These are phyloP conservation scores for Steinernema feltiae DNA, from an alignment of 1,140 invertebrate species.

Conservation along the genomic window DNA sequence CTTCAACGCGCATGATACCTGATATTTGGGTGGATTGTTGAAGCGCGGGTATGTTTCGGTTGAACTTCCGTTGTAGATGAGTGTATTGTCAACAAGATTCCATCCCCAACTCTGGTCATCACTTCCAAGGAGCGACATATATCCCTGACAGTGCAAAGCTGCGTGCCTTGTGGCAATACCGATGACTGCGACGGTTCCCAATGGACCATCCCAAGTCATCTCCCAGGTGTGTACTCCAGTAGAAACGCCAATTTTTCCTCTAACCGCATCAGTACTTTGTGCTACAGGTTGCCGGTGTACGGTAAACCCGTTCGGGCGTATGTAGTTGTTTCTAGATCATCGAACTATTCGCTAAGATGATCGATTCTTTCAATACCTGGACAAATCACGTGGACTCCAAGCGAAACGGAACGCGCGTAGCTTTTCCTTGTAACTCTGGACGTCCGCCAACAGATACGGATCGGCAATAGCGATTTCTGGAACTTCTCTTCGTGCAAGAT, in stretches of 20 bases:
- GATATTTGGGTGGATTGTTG: conserved; percentile 95
- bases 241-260: conserved; percentile 68
- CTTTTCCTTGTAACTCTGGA: conserved; percentile 86
- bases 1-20: conserved; percentile 64
- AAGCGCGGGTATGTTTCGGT: conserved; percentile 88
- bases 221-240: conserved; percentile 94
- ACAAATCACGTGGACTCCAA: conserved; percentile 86
- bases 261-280: conserved; percentile 90
- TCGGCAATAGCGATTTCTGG: conserved; percentile 78
- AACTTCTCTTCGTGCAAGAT: conserved; percentile 78
- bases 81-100: conserved; percentile 95
- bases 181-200: conserved; percentile 88
- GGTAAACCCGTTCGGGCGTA: conserved; percentile 93
- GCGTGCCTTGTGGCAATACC: conserved; percentile 82
- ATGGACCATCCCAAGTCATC: conserved; percentile 94
- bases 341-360: neutral
- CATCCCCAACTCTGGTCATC: conserved; percentile 97
- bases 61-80: conserved; percentile 89
- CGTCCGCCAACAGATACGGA: conserved; percentile 80
- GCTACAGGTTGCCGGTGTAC: conserved; percentile 94
- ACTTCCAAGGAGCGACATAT: conserved; percentile 83
- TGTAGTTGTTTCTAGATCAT: conserved; percentile 82
- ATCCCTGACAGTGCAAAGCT: conserved; percentile 78
- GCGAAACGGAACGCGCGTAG: conserved; percentile 86
- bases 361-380: conserved; percentile 44